These are phyloP conservation scores for Eleginops maclovinus DNA, from an alignment of 2,113 vertebrate species.

Conservation along the genomic window DNA sequence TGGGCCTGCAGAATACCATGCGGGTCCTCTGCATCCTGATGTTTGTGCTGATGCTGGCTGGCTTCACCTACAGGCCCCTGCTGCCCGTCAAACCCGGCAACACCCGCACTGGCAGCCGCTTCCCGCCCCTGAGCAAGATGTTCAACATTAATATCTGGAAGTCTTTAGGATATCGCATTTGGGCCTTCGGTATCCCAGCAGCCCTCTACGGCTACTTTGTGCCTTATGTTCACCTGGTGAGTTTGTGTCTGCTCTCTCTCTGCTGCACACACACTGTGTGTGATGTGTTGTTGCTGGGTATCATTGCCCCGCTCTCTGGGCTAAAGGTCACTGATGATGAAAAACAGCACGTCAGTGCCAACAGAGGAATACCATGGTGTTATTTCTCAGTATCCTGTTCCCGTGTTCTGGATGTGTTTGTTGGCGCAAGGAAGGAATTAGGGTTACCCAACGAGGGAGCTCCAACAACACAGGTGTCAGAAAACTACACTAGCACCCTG, in stretches of 20 bases:
- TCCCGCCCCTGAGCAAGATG: slow-evolving; percentile 79
- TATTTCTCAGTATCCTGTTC: slow-evolving; percentile 42
- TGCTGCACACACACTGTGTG: not conserved
- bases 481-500: slow-evolving; percentile 20
- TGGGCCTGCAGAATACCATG: slow-evolving; percentile 87
- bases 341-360: slow-evolving; percentile 25
- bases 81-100: slow-evolving; percentile 65
- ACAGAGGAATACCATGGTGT: slow-evolving; percentile 29
- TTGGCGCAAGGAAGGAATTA: slow-evolving; percentile 3
- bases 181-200: slow-evolving; percentile 93
- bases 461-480: slow-evolving; percentile 54
- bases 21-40: slow-evolving; percentile 89
- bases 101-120: slow-evolving; percentile 70
- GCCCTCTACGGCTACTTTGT: slow-evolving; percentile 98
- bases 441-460: slow-evolving; percentile 23
- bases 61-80: slow-evolving; percentile 92
- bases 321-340: slow-evolving; percentile 18
- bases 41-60: slow-evolving; percentile 91
- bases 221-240: slow-evolving; percentile 98
- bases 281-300: not conserved
- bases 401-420: slow-evolving; percentile 37
- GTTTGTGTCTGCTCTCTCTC: slow-evolving; percentile 44
- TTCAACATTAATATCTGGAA: slow-evolving; percentile 94
- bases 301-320: not conserved
- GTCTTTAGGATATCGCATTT: slow-evolving; percentile 91